phyloP scores from a whole-genome alignment of 2,888 invertebrate genomes.

The Plagiodera versicolora region DNA sequence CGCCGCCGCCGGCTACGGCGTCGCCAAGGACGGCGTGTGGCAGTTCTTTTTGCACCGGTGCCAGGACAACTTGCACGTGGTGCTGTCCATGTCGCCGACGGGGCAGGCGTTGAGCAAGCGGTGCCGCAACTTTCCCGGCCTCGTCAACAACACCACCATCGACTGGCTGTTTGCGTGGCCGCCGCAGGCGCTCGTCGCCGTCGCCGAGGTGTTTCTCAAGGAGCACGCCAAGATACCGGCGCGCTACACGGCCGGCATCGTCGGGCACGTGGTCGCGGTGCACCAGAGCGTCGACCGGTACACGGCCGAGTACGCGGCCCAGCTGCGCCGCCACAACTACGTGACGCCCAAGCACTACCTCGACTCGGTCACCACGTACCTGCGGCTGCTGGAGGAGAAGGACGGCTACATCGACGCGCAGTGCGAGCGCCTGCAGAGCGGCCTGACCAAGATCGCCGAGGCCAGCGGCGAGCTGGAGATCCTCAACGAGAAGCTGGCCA shows the following conservation, averaged over 20 bases:
- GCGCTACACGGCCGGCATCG: constrained; percentile 64
- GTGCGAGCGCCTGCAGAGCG: constrained; percentile 72
- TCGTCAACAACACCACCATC: constrained; percentile 89
- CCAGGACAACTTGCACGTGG: constrained; percentile 85
- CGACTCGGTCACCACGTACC: constrained; percentile 80
- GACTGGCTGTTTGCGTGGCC: constrained; percentile 97
- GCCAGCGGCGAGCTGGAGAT: constrained; percentile 80
- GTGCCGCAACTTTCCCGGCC: constrained; percentile 88
- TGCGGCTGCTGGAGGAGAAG: constrained; percentile 75
- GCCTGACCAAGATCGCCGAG: constrained; percentile 82
- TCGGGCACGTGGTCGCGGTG: constrained; percentile 84
- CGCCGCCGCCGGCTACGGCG: constrained; percentile 68
- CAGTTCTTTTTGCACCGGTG: constrained; percentile 77
- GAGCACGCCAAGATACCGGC: constrained; percentile 59
- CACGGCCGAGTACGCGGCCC: constrained; percentile 70
- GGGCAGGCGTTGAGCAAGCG: constrained; percentile 80
- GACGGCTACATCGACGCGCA: constrained; percentile 62
- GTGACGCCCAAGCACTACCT: constrained; percentile 92
- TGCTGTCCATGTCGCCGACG: constrained; percentile 86
- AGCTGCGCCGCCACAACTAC: constrained; percentile 79
- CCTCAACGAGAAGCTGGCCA: constrained; percentile 76
- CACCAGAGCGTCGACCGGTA: constrained; percentile 76
- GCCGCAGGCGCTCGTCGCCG: constrained; percentile 82
- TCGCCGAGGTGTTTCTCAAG: constrained; percentile 81
- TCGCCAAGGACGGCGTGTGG: constrained; percentile 85